A percentile compares a stretch with the other conserved stretches of the same genome.
Conservation (phyloP, 2,888 invertebrate genomes). For the Marasmarcha lunaedactyla region DNA sequence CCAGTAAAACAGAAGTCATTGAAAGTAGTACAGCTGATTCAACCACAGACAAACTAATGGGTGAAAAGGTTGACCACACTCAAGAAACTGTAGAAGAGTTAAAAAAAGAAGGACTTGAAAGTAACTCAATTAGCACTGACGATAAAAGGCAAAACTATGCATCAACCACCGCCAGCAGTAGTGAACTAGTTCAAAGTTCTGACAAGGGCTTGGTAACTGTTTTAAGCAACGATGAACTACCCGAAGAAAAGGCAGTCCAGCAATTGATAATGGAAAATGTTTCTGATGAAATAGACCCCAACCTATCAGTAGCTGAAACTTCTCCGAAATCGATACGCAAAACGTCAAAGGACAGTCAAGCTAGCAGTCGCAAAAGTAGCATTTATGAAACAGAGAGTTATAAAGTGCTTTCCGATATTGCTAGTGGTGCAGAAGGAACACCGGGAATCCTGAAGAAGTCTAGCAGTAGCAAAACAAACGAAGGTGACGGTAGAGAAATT, state of each 20-base stretch:
- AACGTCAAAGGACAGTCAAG: conserved; percentile 44
- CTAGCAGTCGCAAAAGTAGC: conserved; percentile 49
- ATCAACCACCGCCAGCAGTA: conserved; percentile 39
- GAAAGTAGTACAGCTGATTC: conserved; percentile 39
- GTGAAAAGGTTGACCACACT: conserved; percentile 38
- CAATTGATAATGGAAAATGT: conserved; percentile 40
- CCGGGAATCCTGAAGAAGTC: conserved; percentile 48
- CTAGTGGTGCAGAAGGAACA: conserved; percentile 33
- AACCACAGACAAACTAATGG: conserved; percentile 42
- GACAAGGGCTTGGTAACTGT: conserved; percentile 41
- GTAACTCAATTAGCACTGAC: conserved; percentile 23
- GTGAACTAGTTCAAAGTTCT: conserved; percentile 27
- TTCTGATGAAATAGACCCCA: conserved; percentile 32
- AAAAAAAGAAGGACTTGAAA: conserved; percentile 27
- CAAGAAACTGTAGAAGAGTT: conserved; percentile 23
- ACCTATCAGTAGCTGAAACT: conserved; percentile 30
- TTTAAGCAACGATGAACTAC: conserved; percentile 24
- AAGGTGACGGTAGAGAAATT: conserved; percentile 34
- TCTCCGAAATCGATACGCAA: conserved; percentile 38
- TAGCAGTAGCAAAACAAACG: conserved; percentile 28
- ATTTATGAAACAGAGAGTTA: conserved; percentile 68
- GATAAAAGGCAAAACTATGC: conserved; percentile 36
- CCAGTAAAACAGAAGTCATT: conserved; percentile 49
- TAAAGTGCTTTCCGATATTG: conserved; percentile 58
- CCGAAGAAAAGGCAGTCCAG: conserved; percentile 41